Evolutionary conservation across 2,797 vertebrate species (phyloP), one percentile per base, ranked within the genome.

Genomic region (Ispidina lecontei): DNA sequence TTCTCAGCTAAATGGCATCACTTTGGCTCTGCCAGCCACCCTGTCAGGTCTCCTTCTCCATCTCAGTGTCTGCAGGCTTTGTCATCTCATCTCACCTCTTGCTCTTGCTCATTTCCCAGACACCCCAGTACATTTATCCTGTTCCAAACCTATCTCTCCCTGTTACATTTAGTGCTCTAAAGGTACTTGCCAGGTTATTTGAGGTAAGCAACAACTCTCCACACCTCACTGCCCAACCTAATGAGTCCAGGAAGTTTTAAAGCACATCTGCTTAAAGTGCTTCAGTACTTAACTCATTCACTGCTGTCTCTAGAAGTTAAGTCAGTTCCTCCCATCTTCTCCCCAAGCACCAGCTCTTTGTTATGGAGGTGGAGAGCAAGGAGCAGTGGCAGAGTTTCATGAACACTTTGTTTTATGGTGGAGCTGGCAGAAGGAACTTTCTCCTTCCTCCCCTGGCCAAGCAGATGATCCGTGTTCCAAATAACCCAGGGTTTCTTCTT

Each of bases 181-280:
- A 82, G 51, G 49, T 37, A 47, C 4, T 11, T 12, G 49, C 46
- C 62, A 23, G 80, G 63, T 88, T 75, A 73, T 43, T 21, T 44
- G 55, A 69, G 91, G 85, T 59, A 26, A 92, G 83, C 85, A 77
- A 59, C 73, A 67, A 74, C 72, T 85, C 94, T 73, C 39, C 59
- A 51, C 70, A 39, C 70, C 70, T 90, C 60, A 5, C 82, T 67
- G 54, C 73, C 62, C 73, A 74, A 31, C 37, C 71, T 85, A 64
- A 74, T 31, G 62, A 87, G 56, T 84, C 31, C 0, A 0, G 58
- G n/a, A 76, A 44, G 33, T 68, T 87, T 80, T 65, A 80, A 28
- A 84, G 70, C 76, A 51, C 60, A 72, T 82, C 69, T 84, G 74
- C 70, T 59, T 41, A 4, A 22, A 51, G 67, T 21, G 60, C 75